These are phyloP conservation scores for Nemurella pictetii DNA, from an alignment of 2,888 invertebrate genomes.

Conservation along the genomic window DNA sequence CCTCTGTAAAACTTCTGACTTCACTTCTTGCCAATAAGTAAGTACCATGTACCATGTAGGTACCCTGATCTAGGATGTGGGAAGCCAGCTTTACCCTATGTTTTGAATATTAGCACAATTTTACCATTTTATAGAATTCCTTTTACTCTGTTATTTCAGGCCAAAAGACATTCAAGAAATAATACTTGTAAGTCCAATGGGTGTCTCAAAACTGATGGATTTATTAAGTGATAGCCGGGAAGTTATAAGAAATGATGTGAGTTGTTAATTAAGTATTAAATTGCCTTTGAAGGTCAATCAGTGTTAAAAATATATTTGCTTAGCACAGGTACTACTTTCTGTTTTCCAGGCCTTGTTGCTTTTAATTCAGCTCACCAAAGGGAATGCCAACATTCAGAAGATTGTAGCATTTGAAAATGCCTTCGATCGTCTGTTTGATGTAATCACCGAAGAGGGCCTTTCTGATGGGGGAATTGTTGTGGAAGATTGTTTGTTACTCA, in stretches of 20 bases:
- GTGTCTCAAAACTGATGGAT: slow-evolving; percentile 97
- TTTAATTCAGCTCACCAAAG: slow-evolving; percentile 88
- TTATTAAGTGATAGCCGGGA: slow-evolving; percentile 90
- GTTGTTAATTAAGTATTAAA: slow-evolving; percentile 44
- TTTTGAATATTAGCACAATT: too few relatives aligned
- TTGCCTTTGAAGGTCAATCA: neutral
- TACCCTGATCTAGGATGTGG: too few relatives aligned
- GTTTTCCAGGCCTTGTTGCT: slow-evolving; percentile 72
- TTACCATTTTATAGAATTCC: too few relatives aligned
- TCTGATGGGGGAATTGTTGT: slow-evolving; percentile 97
- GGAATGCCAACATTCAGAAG: slow-evolving; percentile 97
- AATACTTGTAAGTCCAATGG: slow-evolving; percentile 90
- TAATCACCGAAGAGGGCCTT: slow-evolving; percentile 87
- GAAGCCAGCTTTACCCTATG: too few relatives aligned
- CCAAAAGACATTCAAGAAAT: slow-evolving; percentile 87
- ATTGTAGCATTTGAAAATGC: slow-evolving; percentile 99
- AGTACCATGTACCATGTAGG: slow-evolving; percentile 33
- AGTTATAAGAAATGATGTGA: slow-evolving; percentile 90
- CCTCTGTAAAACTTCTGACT: slow-evolving; percentile 85
- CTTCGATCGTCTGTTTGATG: slow-evolving; percentile 92
- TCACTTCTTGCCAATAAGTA: slow-evolving; percentile 78
- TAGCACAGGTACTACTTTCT: neutral
- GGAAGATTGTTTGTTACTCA: slow-evolving; percentile 92
- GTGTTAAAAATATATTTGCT: neutral
- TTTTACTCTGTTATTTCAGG: slow-evolving; percentile 52